phyloP scores from a whole-genome alignment of 2,888 invertebrate species.

The Drosophila multiciliata region DNA sequence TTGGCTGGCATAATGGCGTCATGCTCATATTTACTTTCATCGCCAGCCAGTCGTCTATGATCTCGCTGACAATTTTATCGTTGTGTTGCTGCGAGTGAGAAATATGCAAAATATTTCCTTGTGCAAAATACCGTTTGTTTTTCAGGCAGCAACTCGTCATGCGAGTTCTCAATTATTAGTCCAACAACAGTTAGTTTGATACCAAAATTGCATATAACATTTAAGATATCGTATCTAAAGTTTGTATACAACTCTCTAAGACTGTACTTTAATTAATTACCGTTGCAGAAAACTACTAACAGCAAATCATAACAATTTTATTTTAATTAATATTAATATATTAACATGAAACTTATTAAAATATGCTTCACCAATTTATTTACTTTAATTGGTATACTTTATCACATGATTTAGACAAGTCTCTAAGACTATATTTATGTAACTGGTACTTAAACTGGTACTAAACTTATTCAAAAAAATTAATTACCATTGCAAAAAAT shows the following conservation, averaged over 20 bases:
- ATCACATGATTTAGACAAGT: too few relatives aligned
- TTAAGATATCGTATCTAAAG: background rate
- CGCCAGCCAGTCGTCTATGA: conserved; percentile 74
- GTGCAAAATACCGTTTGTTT: conserved; percentile 66
- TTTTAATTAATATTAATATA: too few relatives aligned
- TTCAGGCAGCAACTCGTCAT: conserved; percentile 19
- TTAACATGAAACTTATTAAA: too few relatives aligned
- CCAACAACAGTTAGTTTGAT: background rate
- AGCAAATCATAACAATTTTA: too few relatives aligned
- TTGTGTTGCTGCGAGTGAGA: conserved; percentile 55
- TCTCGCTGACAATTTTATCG: conserved; percentile 82
- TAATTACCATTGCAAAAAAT: too few relatives aligned
- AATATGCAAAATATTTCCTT: conserved; percentile 80
- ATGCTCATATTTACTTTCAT: conserved; percentile 81
- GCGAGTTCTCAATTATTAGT: conserved; percentile 4
- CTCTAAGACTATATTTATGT: too few relatives aligned
- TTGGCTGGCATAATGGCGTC: conserved; percentile 77
- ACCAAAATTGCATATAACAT: background rate
- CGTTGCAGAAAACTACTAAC: too few relatives aligned
- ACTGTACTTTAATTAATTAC: background rate
- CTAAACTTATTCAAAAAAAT: too few relatives aligned
- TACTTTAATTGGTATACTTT: too few relatives aligned
- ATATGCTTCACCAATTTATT: too few relatives aligned
- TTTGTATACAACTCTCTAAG: too few relatives aligned
- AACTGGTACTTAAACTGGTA: too few relatives aligned